Percentiles rank a stretch among this genome's conserved stretches.
phyloP scores from a whole-genome alignment of 2,797 vertebrate genomes.

The Labeo calbasu region DNA sequence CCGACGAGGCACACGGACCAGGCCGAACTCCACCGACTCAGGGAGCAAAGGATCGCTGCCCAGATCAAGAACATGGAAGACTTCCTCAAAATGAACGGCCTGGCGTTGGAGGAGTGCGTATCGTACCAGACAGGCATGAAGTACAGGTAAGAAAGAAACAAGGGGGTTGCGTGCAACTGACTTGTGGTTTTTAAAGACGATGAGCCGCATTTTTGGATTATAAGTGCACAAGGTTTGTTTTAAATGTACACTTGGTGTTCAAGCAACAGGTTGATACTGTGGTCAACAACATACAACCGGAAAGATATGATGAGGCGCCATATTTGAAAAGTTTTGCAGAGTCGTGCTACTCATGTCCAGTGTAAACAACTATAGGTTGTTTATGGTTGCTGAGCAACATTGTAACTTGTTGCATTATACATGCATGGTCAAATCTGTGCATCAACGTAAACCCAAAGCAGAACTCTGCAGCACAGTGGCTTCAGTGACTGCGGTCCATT shows the following conservation, averaged over 20 bases:
- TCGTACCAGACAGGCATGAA: slow-evolving; percentile 94
- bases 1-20: slow-evolving; percentile 81
- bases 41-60: slow-evolving; percentile 89
- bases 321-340: slow-evolving; percentile 1
- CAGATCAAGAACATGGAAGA: slow-evolving; percentile 96
- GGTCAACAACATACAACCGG: background rate
- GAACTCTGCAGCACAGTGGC: slow-evolving; percentile 29
- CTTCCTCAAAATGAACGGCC: slow-evolving; percentile 95
- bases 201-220: background rate
- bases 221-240: background rate
- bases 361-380: background rate
- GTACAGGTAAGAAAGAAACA: slow-evolving; percentile 87
- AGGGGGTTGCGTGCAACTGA: background rate
- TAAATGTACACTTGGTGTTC: background rate
- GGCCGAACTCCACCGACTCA: slow-evolving; percentile 89
- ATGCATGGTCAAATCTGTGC: background rate
- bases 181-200: background rate
- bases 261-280: background rate
- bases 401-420: background rate
- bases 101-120: slow-evolving; percentile 91
- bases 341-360: background rate
- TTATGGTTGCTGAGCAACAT: background rate
- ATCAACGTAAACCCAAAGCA: background rate
- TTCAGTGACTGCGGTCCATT: slow-evolving; percentile 64
- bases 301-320: background rate